Conservation (phyloP, 2,113 vertebrate species). For the Bungarus multicinctus region DNA sequence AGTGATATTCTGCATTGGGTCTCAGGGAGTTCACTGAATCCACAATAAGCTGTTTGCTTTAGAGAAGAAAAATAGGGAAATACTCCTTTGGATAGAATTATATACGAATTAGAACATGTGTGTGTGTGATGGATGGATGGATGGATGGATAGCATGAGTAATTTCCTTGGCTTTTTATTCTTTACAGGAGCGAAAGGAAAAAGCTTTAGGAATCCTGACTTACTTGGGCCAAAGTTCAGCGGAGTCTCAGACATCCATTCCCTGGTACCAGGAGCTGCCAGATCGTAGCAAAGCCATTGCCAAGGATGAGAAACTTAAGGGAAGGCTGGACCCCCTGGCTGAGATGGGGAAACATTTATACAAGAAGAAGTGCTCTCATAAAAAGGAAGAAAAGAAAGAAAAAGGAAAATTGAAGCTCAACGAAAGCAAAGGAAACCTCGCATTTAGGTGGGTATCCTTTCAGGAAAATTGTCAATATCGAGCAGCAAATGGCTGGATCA, state of each 20-base stretch:
- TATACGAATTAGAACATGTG: too few relatives aligned
- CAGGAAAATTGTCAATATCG: too few relatives aligned
- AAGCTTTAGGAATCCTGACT: slow-evolving; percentile 84
- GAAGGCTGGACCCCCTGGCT: slow-evolving; percentile 60
- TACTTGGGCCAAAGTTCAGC: slow-evolving; percentile 83
- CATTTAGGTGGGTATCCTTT: background rate
- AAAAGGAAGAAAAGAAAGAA: slow-evolving; percentile 62
- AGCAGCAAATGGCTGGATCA: background rate
- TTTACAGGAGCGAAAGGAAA: slow-evolving; percentile 82
- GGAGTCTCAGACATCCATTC: slow-evolving; percentile 75
- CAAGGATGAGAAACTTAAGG: slow-evolving; percentile 61
- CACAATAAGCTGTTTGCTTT: background rate
- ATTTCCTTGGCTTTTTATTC: background rate
- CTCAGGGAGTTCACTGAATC: background rate
- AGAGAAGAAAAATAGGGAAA: background rate
- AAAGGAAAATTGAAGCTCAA: slow-evolving; percentile 17
- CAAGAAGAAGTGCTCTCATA: slow-evolving; percentile 72
- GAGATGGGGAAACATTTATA: slow-evolving; percentile 69
- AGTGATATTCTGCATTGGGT: background rate
- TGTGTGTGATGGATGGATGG: background rate
- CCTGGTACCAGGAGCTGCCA: slow-evolving; percentile 82
- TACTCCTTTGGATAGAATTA: background rate
- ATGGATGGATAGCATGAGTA: background rate
- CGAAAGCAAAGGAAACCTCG: background rate
- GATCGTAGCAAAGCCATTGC: slow-evolving; percentile 28